A percentile compares a stretch with the other conserved stretches of the same genome.
phyloP scores from a whole-genome alignment of 2,113 vertebrate genomes.

The Neopipo cinnamomea region DNA sequence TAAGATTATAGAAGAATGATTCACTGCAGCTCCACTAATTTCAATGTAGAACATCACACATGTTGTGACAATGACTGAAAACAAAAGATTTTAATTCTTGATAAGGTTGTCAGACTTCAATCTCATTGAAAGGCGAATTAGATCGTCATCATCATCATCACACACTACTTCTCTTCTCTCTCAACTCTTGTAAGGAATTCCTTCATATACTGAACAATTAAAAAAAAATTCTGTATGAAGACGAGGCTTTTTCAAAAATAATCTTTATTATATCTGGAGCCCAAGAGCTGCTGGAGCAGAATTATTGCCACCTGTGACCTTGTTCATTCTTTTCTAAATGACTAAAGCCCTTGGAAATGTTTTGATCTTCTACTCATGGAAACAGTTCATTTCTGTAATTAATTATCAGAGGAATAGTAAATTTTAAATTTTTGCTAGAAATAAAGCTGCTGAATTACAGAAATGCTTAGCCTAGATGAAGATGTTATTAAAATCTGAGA shows the following conservation, averaged over 20 bases:
- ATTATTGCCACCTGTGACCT: background rate
- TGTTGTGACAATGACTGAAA: background rate
- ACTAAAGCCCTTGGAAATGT: background rate
- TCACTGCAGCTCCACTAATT: background rate
- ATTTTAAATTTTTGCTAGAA: background rate
- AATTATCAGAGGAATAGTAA: background rate
- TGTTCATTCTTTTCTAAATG: background rate
- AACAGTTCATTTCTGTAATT: background rate
- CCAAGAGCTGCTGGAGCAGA: background rate
- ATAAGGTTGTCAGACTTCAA: background rate
- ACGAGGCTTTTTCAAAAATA: background rate
- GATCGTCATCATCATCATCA: background rate
- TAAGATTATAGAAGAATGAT: background rate
- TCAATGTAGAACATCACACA: background rate
- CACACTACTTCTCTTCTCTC: background rate
- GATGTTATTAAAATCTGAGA: background rate
- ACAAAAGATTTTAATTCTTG: background rate
- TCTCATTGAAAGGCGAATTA: background rate
- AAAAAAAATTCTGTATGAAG: background rate
- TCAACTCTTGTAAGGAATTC: background rate
- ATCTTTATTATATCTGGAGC: background rate
- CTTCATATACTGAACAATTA: background rate
- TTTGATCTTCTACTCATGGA: background rate
- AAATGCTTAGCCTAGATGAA: background rate
- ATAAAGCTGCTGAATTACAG: background rate